These are phyloP conservation scores for Actinernus sp. DNA, from an alignment of 92 coral and sea anemone species.

Conservation along the genomic window DNA sequence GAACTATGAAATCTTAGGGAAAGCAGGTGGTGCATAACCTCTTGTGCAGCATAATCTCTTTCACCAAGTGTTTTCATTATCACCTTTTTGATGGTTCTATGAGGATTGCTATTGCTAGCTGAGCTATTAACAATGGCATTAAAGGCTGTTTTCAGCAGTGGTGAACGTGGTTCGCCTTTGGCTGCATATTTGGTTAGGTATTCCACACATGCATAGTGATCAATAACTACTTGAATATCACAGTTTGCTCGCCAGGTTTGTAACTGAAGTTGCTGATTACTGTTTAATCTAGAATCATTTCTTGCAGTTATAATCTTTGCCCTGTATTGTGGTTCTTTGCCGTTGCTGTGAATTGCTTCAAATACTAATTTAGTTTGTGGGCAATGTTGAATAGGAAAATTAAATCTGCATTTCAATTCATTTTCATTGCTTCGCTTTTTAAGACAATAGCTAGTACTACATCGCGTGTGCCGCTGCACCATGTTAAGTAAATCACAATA, in stretches of 20 bases:
- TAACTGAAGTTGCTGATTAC: background rate
- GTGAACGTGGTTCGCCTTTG: slow-evolving; percentile 60
- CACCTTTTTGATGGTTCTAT: slow-evolving; percentile 54
- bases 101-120: slow-evolving; percentile 39
- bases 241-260: background rate
- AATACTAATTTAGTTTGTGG: background rate
- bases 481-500: too few species aligned
- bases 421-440: too few species aligned
- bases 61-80: slow-evolving; percentile 59
- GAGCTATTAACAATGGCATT: slow-evolving; percentile 40
- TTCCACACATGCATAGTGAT: background rate
- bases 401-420: too few species aligned
- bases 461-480: too few species aligned
- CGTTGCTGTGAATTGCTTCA: background rate
- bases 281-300: background rate
- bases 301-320: background rate
- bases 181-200: slow-evolving; percentile 47
- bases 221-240: too few species aligned
- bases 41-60: slow-evolving; percentile 70
- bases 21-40: slow-evolving; percentile 58
- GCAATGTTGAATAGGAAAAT: too few species aligned
- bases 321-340: background rate
- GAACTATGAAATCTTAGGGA: slow-evolving; percentile 59
- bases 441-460: too few species aligned
- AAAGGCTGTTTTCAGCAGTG: slow-evolving; percentile 47